Percentiles rank a stretch among this genome's conserved stretches.
phyloP scores from a whole-genome alignment of 2,797 vertebrate genomes.

The Protosalanx chinensis region DNA sequence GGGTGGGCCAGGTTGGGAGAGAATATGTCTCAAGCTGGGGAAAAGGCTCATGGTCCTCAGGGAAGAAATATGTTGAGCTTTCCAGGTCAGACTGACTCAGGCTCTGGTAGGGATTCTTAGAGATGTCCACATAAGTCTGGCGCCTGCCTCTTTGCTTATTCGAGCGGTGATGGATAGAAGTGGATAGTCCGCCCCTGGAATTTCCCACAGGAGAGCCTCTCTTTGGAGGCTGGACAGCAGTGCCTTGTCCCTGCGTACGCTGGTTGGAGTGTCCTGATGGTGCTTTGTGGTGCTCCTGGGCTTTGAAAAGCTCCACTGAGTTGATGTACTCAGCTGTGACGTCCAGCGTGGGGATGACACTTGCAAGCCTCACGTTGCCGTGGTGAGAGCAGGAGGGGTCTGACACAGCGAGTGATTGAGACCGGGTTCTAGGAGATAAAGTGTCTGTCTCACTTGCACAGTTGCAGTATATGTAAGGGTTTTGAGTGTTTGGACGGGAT shows the following conservation, averaged over 20 bases:
- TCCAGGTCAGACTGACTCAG: constrained; percentile 72
- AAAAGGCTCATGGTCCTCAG: constrained; percentile 77
- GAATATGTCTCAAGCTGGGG: constrained; percentile 45
- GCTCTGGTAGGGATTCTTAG: constrained; percentile 64
- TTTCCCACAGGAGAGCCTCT: not conserved
- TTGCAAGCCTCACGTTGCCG: constrained; percentile 57
- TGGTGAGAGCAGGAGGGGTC: constrained; percentile 68
- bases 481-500: constrained; percentile 37
- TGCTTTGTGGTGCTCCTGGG: constrained; percentile 45
- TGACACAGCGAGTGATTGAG: constrained; percentile 36
- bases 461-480: constrained; percentile 68
- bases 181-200: constrained; percentile 26
- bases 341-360: constrained; percentile 81
- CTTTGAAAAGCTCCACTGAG: constrained; percentile 52
- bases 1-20: constrained; percentile 76
- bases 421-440: constrained; percentile 44
- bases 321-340: constrained; percentile 78
- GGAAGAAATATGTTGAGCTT: constrained; percentile 81
- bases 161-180: constrained; percentile 8
- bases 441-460: constrained; percentile 59
- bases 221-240: not conserved
- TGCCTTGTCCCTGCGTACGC: constrained; percentile 24
- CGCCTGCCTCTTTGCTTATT: constrained; percentile 39
- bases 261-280: constrained; percentile 31
- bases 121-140: constrained; percentile 61